phyloP scores from a whole-genome alignment of 2,888 invertebrate species.

The Tenthredo mesomela region DNA sequence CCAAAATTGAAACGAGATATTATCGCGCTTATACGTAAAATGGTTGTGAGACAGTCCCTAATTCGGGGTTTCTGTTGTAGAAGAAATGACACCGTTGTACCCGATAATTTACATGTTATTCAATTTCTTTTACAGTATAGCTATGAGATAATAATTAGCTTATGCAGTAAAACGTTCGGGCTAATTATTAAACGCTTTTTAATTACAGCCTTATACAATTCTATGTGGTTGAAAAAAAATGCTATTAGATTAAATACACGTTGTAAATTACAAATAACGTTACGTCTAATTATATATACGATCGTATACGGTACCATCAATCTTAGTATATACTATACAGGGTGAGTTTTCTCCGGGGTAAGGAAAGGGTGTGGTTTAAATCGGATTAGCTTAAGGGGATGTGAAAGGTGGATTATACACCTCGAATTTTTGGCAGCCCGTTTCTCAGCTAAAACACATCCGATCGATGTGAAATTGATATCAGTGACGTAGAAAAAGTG shows the following conservation, averaged over 20 bases:
- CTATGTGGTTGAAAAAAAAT: neutral
- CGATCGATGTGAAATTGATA: too few relatives aligned
- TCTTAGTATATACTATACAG: too few relatives aligned
- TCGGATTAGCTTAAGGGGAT: too few relatives aligned
- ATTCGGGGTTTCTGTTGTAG: neutral
- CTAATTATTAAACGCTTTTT: slow-evolving; percentile 2
- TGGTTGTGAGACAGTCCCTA: neutral
- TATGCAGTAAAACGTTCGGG: neutral
- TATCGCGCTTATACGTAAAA: neutral
- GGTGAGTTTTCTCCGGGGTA: too few relatives aligned
- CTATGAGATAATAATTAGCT: neutral
- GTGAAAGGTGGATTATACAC: too few relatives aligned
- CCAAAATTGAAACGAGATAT: neutral
- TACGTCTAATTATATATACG: neutral
- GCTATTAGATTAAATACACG: neutral
- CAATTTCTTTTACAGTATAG: neutral
- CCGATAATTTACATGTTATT: neutral
- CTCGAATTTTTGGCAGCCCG: too few relatives aligned
- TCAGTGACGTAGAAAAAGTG: too few relatives aligned
- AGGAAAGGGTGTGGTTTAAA: too few relatives aligned
- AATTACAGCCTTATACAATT: neutral
- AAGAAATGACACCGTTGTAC: neutral
- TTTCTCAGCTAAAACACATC: too few relatives aligned
- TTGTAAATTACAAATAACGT: neutral
- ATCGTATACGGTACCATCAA: too few relatives aligned